Percentiles rank a stretch among this genome's conserved stretches.
Conservation (phyloP, 2,888 invertebrate species). For the Morpho achilles region DNA sequence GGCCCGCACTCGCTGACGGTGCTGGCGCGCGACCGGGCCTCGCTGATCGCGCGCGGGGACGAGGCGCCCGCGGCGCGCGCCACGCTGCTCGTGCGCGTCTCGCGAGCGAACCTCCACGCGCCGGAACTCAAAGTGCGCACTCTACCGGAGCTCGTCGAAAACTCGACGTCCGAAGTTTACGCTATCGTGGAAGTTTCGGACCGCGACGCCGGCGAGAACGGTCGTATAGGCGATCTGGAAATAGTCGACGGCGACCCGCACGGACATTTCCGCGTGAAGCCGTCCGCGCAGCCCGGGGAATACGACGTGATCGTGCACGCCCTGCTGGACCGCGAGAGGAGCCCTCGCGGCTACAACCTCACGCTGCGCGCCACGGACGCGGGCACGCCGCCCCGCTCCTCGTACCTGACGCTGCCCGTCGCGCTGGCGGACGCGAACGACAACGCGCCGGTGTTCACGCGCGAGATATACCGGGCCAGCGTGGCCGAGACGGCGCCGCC, state of each 20-base stretch:
- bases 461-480: constrained; percentile 91
- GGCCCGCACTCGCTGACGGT: constrained; percentile 87
- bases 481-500: constrained; percentile 93
- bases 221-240: constrained; percentile 88
- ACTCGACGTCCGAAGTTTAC: constrained; percentile 90
- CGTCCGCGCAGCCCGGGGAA: constrained; percentile 82
- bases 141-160: constrained; percentile 89
- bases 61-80: constrained; percentile 87
- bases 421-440: constrained; percentile 90
- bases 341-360: constrained; percentile 91
- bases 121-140: constrained; percentile 91
- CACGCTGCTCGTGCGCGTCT: constrained; percentile 86
- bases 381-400: constrained; percentile 87
- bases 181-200: constrained; percentile 93
- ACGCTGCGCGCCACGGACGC: constrained; percentile 91
- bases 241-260: constrained; percentile 95
- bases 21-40: constrained; percentile 92
- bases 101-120: constrained; percentile 90
- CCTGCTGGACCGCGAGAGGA: constrained; percentile 86
- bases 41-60: constrained; percentile 68
- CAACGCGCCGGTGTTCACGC: constrained; percentile 92
- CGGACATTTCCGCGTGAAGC: constrained; percentile 88
- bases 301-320: constrained; percentile 89
- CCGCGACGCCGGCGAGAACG: constrained; percentile 90
- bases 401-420: constrained; percentile 90